These are phyloP conservation scores for Dicaeum eximium DNA, from an alignment of 2,113 vertebrate genomes.

Conservation along the genomic window DNA sequence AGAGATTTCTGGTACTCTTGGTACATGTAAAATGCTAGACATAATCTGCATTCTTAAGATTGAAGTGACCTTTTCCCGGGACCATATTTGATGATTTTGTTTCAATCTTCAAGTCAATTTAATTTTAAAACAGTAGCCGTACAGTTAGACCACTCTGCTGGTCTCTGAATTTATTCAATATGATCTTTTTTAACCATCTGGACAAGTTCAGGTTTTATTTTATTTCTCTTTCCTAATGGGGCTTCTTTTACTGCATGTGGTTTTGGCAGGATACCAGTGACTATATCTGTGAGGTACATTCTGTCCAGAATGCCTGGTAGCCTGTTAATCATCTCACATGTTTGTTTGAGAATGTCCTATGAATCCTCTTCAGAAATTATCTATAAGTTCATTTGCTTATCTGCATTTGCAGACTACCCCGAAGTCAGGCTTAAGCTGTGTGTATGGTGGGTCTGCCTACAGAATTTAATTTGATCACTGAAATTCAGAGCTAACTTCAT, in stretches of 20 bases:
- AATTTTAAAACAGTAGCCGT: not conserved
- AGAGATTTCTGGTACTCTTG: not conserved
- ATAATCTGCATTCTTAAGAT: not conserved
- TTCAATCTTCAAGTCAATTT: not conserved
- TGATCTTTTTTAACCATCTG: not conserved
- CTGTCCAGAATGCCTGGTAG: not conserved
- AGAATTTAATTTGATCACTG: not conserved
- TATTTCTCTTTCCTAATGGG: not conserved
- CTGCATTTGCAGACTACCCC: constrained; percentile 4
- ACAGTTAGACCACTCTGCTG: not conserved
- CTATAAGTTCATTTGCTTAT: not conserved
- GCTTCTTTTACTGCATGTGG: not conserved
- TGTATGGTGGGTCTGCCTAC: not conserved
- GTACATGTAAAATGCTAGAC: not conserved
- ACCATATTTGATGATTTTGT: not conserved
- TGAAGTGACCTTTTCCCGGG: not conserved
- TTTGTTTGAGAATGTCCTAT: not conserved
- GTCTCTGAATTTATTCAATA: not conserved
- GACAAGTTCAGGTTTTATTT: not conserved
- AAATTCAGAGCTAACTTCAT: not conserved
- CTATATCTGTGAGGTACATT: not conserved
- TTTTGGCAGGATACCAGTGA: not conserved
- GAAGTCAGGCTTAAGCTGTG: not conserved
- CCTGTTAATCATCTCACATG: not conserved
- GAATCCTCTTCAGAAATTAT: not conserved